Evolutionary conservation across 2,797 vertebrate genomes (phyloP), one percentile per base, ranked within the genome.

Genomic region (Microchirus variegatus): DNA sequence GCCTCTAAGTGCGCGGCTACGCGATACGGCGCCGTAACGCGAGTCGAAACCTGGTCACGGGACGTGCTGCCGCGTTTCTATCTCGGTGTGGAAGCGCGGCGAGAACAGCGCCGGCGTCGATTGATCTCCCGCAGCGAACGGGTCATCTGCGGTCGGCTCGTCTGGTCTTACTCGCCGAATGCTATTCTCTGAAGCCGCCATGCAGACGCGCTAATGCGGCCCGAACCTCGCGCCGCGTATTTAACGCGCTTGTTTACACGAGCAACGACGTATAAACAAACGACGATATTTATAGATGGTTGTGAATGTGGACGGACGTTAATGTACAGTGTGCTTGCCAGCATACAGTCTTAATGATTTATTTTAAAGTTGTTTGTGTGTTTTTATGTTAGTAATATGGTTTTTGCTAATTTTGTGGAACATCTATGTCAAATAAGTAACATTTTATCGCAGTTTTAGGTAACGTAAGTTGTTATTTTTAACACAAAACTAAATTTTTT

Each of bases 1-100:
- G 17, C 43, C 15, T 31, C 50, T 65, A 53, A 75, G 48, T 46
- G 46, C 55, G 49, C 22, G 78, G 78, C 74, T 15, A 78, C 54
- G 53, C 60, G 77, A 71, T 71, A 60, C 60, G 64, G 57, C 22
- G 9, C 65, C 52, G 84, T 81, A 87, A 90, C 57, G 38, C 46
- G 81, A 90, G 78, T 59, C n/a, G 42, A 90, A 89, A 82, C 92
- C 92, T 92, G 93, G 90, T 95, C 92, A 65, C 77, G 76, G 70
- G 72, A 84, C 77, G 80, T 85, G 76, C 77, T 79, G 82, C 81
- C 70, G 68, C 60, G 64, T 73, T 31, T 83, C 64, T 71, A 14
- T 86, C 69, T 78, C 46, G 54, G 57, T 74, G 44, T 50, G 63
- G 63, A 60, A 64, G 45, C 55, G 67, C 37, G 69, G 73, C 71